Base-by-base conservation (phyloP, 2,888 invertebrate species). In the Celastrina argiolus region DNA sequence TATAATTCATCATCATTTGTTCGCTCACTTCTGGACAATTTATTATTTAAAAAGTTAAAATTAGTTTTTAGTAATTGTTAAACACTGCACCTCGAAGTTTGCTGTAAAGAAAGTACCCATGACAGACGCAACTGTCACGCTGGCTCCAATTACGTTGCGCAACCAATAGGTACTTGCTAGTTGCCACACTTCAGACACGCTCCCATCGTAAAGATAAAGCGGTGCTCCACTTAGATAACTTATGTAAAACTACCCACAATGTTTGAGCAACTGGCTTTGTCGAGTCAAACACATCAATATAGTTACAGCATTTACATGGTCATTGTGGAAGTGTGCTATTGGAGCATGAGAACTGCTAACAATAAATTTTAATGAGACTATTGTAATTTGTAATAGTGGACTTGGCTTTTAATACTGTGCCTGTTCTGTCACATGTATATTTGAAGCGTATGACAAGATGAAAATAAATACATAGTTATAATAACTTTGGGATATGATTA, bases 111-210 rank as follows among this genome's bases (percentile, higher is more conserved):
- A n/a, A n/a, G n/a, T n/a, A n/a, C n/a, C n/a, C n/a, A n/a, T n/a
- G n/a, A n/a, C n/a, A n/a, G 1, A 14, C 39, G 0, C 2, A 42
- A 2, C 34, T 42, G 42, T 16, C 58, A 8, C 42, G 42, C 31
- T 42, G 75, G 80, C 74, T 82, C 81, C 80, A 83, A 81, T 83
- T 82, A 81, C 79, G 66, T 70, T 82, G 74, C 79, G 79, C 76
- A 83, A 84, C 71, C 68, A 68, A 69, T 69, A 66, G 70, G 73
- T 71, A 70, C 73, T 73, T 71, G 73, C 72, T 69, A 68, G 42
- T 70, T 73, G 72, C 73, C 73, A 72, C 69, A 74, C 69, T 74
- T 73, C 71, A 16, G 8, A 51, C 66, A 39, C 61, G 42, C 45
- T 66, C 66, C 66, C 66, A 66, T 66, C 66, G 66, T 66, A 45